Evolutionary conservation across 2,797 vertebrate species (phyloP).

Genomic region (Galago senegalensis): DNA sequence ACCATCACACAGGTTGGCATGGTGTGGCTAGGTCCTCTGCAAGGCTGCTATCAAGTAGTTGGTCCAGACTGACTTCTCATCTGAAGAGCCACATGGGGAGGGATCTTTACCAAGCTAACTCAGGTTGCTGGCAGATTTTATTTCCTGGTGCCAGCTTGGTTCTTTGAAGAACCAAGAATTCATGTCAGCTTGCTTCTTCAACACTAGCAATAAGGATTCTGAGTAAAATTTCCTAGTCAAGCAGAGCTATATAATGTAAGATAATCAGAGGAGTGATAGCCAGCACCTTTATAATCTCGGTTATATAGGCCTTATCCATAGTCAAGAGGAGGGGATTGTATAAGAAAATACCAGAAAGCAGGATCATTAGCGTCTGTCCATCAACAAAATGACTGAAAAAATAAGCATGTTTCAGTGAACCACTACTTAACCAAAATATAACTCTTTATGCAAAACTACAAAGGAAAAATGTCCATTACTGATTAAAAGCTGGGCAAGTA

Average conservation of each 20-base stretch:
- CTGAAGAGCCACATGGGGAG: background rate
- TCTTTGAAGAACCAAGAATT: conserved; percentile 8
- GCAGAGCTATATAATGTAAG: background rate
- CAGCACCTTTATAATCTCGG: background rate
- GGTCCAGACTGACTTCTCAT: background rate
- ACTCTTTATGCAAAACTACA: background rate
- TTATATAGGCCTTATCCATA: background rate
- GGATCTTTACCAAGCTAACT: background rate
- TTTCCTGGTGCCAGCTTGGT: background rate
- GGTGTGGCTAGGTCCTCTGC: background rate
- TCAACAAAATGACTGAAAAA: background rate
- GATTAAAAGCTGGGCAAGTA: background rate
- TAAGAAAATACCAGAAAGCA: background rate
- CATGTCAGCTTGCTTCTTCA: background rate
- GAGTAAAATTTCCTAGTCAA: background rate
- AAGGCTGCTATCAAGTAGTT: background rate
- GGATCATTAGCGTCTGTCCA: background rate
- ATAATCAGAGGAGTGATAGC: background rate
- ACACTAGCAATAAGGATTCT: background rate
- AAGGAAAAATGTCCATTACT: background rate
- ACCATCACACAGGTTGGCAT: background rate
- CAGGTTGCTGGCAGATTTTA: background rate
- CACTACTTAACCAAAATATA: background rate
- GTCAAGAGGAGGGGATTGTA: background rate
- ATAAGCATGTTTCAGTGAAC: background rate